Base-by-base conservation (phyloP, 2,113 vertebrate genomes). In the Serilophus lunatus region DNA sequence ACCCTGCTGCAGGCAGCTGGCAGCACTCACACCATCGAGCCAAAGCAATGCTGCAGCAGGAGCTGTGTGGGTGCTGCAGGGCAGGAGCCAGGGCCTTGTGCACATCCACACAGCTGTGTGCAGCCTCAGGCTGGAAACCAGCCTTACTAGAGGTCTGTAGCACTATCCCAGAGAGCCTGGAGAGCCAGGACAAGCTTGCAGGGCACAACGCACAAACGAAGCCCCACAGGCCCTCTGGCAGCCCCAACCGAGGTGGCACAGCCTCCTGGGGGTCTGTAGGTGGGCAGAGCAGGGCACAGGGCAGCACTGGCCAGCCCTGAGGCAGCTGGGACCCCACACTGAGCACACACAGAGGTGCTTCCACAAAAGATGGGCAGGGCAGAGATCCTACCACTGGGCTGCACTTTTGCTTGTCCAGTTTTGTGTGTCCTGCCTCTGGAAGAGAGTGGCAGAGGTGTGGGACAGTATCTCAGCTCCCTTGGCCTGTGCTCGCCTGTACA, bases 341-440 rank as follows among this genome's bases (percentile, higher is more conserved):
- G 56, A 26, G 42, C 25, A 23, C 7, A 2, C 1, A 12, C 24
- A 9, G 69, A 44, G 29, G 22, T 29, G 25, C 44, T 42, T 63
- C 36, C 5, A 19, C 3, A 10, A 20, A 49, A 31, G 25, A 2
- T 44, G 36, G 24, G 18, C 56, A 18, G 61, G 51, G 56, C 40
- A 50, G 23, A 38, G 38, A 4, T 28, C 35, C 12, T 45, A 17
- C 68, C 24, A 4, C 6, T 25, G n/a, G n/a, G 25, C 33, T 54
- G 35, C 4, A 1, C 20, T 38, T 38, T 4, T 4, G 1, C 5
- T 11, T 60, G 53, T 29, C 51, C 31, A 4, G 1, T n/a, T n/a
- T n/a, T n/a, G n/a, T 7, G 82, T 76, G 44, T 42, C 61, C 45
- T 28, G 20, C 18, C 24, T 49, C 22, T 7, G n/a, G 36, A 18